Evolutionary conservation across 2,888 invertebrate species (phyloP).

Genomic region (Platerodrilus igneus): DNA sequence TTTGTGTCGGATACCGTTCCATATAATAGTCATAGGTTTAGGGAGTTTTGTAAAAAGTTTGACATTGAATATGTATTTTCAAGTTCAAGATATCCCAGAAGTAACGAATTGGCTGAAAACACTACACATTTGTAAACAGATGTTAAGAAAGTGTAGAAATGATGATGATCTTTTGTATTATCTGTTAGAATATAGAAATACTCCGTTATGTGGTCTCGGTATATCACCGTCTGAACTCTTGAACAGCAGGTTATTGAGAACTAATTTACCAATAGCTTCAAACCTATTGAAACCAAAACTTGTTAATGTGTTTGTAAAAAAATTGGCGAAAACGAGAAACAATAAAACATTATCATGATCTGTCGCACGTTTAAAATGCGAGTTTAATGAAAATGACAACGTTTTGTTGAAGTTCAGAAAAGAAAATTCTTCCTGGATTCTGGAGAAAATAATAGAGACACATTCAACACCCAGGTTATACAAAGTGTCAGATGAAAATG

Average conservation of each 20-base stretch:
- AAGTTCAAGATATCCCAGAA: conserved; percentile 1
- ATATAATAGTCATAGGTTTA: conserved; percentile 1
- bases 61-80: conserved; percentile 2
- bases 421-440: no score
- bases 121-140: conserved; percentile 3
- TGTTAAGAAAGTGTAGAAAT: background rate
- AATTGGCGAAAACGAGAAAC: no score
- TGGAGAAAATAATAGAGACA: no score
- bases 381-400: no score
- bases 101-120: conserved; percentile 7
- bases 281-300: conserved; percentile 8
- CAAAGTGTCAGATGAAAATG: no score
- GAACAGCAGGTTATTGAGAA: background rate
- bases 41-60: conserved; percentile 1
- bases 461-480: no score
- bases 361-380: no score
- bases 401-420: no score
- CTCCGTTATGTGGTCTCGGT: conserved; percentile 1
- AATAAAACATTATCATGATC: no score
- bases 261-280: conserved; percentile 5
- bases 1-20: conserved; percentile 7
- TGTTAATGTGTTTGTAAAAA: background rate
- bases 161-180: background rate
- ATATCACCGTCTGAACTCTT: background rate
- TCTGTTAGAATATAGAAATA: conserved; percentile 6